Evolutionary conservation across 2,797 vertebrate species (phyloP).

Genomic region (Allobates femoralis): DNA sequence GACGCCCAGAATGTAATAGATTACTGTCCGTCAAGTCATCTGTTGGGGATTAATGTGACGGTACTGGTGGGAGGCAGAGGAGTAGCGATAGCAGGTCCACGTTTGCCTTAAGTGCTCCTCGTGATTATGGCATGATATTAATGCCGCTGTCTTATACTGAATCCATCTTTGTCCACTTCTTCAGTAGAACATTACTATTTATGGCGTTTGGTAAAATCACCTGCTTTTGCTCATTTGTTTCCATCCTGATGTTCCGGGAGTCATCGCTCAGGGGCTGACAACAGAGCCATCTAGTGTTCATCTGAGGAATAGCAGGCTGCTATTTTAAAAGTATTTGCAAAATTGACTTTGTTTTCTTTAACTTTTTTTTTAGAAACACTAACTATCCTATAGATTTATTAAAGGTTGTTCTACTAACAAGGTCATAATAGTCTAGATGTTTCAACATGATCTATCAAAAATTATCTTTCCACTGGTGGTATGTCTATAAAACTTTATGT

Average conservation of each 20-base stretch:
- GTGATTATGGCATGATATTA: constrained; percentile 33
- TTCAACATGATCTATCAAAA: background rate
- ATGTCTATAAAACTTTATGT: background rate
- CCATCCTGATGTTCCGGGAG: background rate
- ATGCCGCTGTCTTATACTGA: constrained; percentile 23
- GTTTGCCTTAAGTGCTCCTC: constrained; percentile 48
- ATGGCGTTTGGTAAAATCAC: constrained; percentile 33
- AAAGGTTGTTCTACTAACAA: background rate
- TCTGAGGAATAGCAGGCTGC: background rate
- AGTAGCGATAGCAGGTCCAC: constrained; percentile 30
- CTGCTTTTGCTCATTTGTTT: constrained; percentile 33
- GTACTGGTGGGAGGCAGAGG: constrained; percentile 16
- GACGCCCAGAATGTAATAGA: constrained; percentile 4
- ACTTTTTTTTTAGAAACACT: background rate
- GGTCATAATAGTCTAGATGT: background rate
- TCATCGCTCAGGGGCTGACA: constrained; percentile 68
- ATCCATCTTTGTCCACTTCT: constrained; percentile 48
- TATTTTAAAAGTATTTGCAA: background rate
- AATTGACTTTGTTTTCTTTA: background rate
- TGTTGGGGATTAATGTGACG: constrained; percentile 33
- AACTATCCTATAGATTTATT: background rate
- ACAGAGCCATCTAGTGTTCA: constrained; percentile 71
- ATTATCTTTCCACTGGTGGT: background rate
- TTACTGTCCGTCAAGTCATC: constrained; percentile 15
- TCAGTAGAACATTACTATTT: constrained; percentile 44